phyloP scores from a whole-genome alignment of 1,140 invertebrate species.

The Trichoplusia ni region DNA sequence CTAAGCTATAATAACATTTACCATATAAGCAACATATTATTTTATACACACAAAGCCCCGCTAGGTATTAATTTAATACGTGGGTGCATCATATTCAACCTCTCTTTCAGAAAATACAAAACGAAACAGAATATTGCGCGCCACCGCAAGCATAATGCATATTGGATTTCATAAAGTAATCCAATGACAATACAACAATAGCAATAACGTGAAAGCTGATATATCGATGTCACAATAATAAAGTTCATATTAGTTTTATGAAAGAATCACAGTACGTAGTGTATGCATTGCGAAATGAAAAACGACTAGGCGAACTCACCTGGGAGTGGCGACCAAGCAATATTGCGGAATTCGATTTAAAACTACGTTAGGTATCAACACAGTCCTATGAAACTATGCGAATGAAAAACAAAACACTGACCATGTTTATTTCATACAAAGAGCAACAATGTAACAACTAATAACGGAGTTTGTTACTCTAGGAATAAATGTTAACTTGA shows the following conservation, averaged over 20 bases:
- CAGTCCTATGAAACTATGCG: constrained; percentile 33
- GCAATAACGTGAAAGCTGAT: not conserved
- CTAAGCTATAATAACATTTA: too few relatives aligned
- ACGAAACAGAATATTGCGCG: not conserved
- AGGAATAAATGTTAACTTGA: too few relatives aligned
- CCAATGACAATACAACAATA: constrained; percentile 15
- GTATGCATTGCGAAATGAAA: constrained; percentile 62
- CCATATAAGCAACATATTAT: too few relatives aligned
- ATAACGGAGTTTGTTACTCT: not conserved
- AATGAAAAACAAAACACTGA: constrained; percentile 38
- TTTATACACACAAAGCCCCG: too few relatives aligned
- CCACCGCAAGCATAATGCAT: constrained; percentile 1
- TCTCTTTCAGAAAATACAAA: too few relatives aligned
- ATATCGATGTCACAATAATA: constrained; percentile 35
- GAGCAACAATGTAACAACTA: constrained; percentile 1
- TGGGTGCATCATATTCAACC: too few relatives aligned
- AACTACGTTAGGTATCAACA: constrained; percentile 46
- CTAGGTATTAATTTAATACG: too few relatives aligned
- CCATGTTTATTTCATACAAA: constrained; percentile 3
- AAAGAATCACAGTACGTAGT: constrained; percentile 48
- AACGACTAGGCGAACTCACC: constrained; percentile 49
- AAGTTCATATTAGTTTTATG: constrained; percentile 54
- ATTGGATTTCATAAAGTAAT: constrained; percentile 6
- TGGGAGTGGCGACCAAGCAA: constrained; percentile 56
- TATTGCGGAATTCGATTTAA: constrained; percentile 70